A percentile compares a stretch with the other conserved stretches of the same genome.
Conservation (phyloP, 2,113 vertebrate species). For the Nycticebus coucang region DNA sequence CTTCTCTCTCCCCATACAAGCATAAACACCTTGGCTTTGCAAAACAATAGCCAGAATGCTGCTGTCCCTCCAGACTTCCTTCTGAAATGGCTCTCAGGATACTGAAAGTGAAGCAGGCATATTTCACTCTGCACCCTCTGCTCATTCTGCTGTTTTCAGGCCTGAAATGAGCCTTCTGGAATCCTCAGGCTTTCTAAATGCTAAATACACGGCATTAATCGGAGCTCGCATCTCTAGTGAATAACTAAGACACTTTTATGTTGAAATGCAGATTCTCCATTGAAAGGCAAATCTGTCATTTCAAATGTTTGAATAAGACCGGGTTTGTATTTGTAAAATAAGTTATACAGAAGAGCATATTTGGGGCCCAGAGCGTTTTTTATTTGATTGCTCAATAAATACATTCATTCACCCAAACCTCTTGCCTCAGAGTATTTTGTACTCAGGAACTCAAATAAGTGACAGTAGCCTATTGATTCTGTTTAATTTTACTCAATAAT, state of each 20-base stretch:
- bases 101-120: not conserved
- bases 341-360: constrained; percentile 42
- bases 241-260: constrained; percentile 67
- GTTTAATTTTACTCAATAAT: constrained; percentile 66
- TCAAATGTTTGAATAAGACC: constrained; percentile 56
- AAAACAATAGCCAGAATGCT: not conserved
- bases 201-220: constrained; percentile 56
- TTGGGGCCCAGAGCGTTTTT: constrained; percentile 63
- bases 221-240: constrained; percentile 53
- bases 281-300: constrained; percentile 72
- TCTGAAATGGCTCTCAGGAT: not conserved
- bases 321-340: constrained; percentile 73
- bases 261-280: constrained; percentile 71
- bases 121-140: not conserved
- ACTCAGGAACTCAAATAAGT: constrained; percentile 54
- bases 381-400: constrained; percentile 69
- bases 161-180: constrained; percentile 26
- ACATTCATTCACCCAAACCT: constrained; percentile 32
- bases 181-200: constrained; percentile 62
- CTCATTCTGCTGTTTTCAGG: not conserved
- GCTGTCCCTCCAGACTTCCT: not conserved
- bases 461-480: constrained; percentile 55
- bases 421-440: constrained; percentile 60
- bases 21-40: not conserved
- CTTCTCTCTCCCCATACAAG: not conserved